Conservation (phyloP, 35 echinoderm and acorn worm genomes). For the Chiridota heheva region DNA sequence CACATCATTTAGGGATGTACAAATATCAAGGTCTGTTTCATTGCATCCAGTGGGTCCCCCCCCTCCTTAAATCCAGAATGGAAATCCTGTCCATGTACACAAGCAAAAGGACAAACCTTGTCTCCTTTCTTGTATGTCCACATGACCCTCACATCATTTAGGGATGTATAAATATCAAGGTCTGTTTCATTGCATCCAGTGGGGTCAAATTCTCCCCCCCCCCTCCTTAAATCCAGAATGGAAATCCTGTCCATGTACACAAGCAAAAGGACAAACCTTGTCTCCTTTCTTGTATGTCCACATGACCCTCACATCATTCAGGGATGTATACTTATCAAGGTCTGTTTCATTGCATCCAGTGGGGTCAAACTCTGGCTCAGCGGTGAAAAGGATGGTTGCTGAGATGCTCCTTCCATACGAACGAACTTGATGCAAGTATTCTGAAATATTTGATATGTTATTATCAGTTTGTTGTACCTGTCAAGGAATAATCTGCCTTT, state of each 20-base stretch:
- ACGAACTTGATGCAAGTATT: slow-evolving; percentile 91
- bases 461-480: too few relatives aligned
- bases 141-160: slow-evolving; percentile 60
- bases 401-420: slow-evolving; percentile 87
- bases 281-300: slow-evolving; percentile 99
- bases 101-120: too few relatives aligned
- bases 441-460: slow-evolving; percentile 43
- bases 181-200: slow-evolving; percentile 52
- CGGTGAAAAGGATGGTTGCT: slow-evolving; percentile 78
- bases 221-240: too few relatives aligned
- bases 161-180: slow-evolving; percentile 41
- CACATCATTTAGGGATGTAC: slow-evolving; percentile 57
- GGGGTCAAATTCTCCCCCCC: slow-evolving; percentile 66
- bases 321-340: slow-evolving; percentile 47
- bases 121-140: slow-evolving; percentile 91
- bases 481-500: too few relatives aligned
- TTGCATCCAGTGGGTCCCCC: slow-evolving; percentile 62
- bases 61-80: too few relatives aligned
- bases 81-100: too few relatives aligned
- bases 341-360: slow-evolving; percentile 60
- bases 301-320: slow-evolving; percentile 78
- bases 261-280: too few relatives aligned
- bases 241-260: too few relatives aligned
- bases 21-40: slow-evolving; percentile 34
- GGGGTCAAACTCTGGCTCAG: slow-evolving; percentile 65